Conservation (phyloP, 2,113 vertebrate genomes). For the Mustelus asterias region DNA sequence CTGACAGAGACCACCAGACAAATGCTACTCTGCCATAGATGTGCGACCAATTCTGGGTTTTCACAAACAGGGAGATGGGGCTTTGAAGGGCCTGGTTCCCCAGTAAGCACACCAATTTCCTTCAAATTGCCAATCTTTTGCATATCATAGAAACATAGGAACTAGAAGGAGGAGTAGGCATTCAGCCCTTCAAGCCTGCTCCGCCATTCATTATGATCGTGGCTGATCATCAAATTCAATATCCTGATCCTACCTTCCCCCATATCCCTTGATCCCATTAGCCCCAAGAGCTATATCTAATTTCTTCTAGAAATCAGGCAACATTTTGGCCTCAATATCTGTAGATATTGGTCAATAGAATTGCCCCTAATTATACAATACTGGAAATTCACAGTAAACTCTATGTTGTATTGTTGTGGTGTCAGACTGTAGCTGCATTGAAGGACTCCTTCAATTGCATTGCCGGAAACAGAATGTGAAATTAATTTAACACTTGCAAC, state of each 20-base stretch:
- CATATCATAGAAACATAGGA: too few species aligned
- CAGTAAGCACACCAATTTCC: neutral
- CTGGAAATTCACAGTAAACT: neutral
- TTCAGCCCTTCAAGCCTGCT: too few species aligned
- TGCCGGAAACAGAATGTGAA: neutral
- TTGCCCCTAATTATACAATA: neutral
- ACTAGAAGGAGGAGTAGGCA: too few species aligned
- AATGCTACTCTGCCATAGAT: neutral
- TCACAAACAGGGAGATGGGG: neutral
- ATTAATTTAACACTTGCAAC: neutral
- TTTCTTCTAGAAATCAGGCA: too few species aligned
- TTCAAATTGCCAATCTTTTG: neutral
- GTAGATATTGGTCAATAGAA: neutral
- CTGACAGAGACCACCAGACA: neutral
- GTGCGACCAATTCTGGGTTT: neutral
- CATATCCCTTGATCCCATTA: too few species aligned
- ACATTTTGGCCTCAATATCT: neutral
- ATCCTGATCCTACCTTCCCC: too few species aligned
- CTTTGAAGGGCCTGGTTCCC: neutral
- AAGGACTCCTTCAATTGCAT: neutral
- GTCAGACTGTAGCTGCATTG: neutral
- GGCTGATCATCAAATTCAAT: too few species aligned
- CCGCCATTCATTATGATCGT: too few species aligned
- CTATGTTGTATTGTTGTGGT: neutral
- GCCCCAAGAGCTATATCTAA: too few species aligned